Conservation (phyloP, 1,140 invertebrate species). For the Ceratoteleas bidentatus region DNA sequence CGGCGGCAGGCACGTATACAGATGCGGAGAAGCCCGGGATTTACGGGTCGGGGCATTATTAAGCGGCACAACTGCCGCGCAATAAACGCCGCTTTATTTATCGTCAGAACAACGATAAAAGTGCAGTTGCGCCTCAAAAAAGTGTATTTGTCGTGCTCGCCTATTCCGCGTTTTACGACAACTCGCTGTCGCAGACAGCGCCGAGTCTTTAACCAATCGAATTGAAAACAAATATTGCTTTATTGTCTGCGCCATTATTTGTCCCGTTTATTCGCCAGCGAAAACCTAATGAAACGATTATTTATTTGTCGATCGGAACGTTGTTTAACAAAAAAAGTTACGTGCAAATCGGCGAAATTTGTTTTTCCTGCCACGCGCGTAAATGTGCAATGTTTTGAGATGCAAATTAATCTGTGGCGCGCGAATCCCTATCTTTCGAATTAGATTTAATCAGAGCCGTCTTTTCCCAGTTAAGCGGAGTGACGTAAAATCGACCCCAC, state of each 20-base stretch:
- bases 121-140: slow-evolving; percentile 58
- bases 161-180: slow-evolving; percentile 46
- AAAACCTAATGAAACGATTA: slow-evolving; percentile 18
- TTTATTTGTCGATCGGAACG: not conserved
- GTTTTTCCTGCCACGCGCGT: not conserved
- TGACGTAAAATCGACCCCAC: slow-evolving; percentile 55
- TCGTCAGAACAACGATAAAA: slow-evolving; percentile 62
- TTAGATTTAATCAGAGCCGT: slow-evolving; percentile 35
- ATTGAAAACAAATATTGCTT: slow-evolving; percentile 52
- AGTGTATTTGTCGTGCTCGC: slow-evolving; percentile 37
- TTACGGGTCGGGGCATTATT: slow-evolving; percentile 60
- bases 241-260: slow-evolving; percentile 35
- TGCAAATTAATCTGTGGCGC: slow-evolving; percentile 2
- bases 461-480: slow-evolving; percentile 29
- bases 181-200: slow-evolving; percentile 18
- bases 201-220: slow-evolving; percentile 28
- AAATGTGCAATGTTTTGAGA: not conserved
- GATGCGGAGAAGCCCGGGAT: slow-evolving; percentile 41
- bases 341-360: too few species aligned
- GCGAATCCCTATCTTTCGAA: slow-evolving; percentile 22
- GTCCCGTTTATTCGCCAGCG: not conserved
- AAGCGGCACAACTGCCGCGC: slow-evolving; percentile 63
- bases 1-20: slow-evolving; percentile 38
- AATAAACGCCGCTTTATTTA: slow-evolving; percentile 65
- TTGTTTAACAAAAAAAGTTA: not conserved